phyloP scores from a whole-genome alignment of 2,888 invertebrate genomes.

The Pandemis cinnamomeana region DNA sequence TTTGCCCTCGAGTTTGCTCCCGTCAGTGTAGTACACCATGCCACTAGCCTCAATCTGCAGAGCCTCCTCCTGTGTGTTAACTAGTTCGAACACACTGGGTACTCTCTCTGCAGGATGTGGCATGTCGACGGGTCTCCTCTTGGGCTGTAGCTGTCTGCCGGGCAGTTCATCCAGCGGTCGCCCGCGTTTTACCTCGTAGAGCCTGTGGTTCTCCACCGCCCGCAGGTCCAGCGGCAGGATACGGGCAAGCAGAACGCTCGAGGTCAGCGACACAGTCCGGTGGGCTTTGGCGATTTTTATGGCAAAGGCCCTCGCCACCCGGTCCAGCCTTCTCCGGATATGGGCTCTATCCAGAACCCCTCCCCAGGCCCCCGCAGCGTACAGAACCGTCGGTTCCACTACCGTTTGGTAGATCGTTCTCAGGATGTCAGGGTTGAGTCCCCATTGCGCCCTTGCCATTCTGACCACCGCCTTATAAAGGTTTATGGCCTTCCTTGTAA shows the following conservation, averaged over 20 bases:
- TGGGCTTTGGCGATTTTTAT: background rate
- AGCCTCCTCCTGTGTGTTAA: background rate
- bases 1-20: background rate
- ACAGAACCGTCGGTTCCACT: background rate
- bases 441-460: constrained; percentile 9
- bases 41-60: background rate
- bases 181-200: background rate
- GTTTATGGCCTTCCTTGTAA: background rate
- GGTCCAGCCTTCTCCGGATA: constrained; percentile 10
- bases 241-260: constrained; percentile 21
- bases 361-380: background rate
- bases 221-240: constrained; percentile 29
- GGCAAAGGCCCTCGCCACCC: constrained; percentile 4
- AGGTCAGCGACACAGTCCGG: background rate
- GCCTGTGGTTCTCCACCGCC: background rate
- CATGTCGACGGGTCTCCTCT: background rate
- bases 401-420: background rate
- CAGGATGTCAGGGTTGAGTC: constrained; percentile 1
- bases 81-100: rapidly evolving
- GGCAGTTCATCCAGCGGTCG: background rate
- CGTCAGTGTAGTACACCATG: background rate
- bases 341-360: background rate
- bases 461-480: background rate
- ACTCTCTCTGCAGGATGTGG: background rate
- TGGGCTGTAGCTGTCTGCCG: too few relatives aligned